Evolutionary conservation across 2,797 vertebrate species (phyloP), one percentile per base, ranked within the genome.

Genomic region (Enteromius fasciolatus): DNA sequence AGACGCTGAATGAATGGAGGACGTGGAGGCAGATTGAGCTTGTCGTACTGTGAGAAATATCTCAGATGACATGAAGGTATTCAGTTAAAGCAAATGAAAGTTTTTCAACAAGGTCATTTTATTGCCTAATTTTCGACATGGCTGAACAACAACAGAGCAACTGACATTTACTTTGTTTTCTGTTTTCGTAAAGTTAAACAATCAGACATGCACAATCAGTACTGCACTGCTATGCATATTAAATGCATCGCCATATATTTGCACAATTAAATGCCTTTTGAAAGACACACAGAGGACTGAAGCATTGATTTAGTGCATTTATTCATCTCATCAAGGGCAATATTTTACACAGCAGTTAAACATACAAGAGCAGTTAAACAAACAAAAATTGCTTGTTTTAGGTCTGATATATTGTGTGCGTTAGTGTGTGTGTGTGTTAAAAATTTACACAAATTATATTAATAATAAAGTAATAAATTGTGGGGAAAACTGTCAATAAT

Each of bases 1-100:
- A 69, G 48, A 76, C 0, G 6, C 18, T 48, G 36, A 14, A 41
- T 59, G 90, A 89, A 91, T 92, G 92, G 93, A 94, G 91, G 92
- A 94, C 91, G 87, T 91, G 20, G 25, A 54, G 63, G 66, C 48
- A 25, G 50, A 57, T 7, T 23, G 59, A 41, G 46, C 33, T 59
- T 25, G 6, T 39, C 23, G n/a, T 54, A 17, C 69, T 52, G 5
- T 28, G 14, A 69, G 10, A 76, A 59, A 76, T 76, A 39, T 25
- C 17, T 68, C 36, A 48, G 6, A 66, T 61, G 18, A 59, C 63
- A 82, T 18, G 3, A 59, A 82, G 23, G 80, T 46, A 41, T 75
- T 67, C 10, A 6, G 46, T 15, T 68, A 76, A 67, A 36, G 52
- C 15, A 12, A 76, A 67, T 25, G 0, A 15, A 5, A 6, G 0